Evolutionary conservation across 2,888 invertebrate genomes (phyloP).

Genomic region (Rhagonycha fulva): DNA sequence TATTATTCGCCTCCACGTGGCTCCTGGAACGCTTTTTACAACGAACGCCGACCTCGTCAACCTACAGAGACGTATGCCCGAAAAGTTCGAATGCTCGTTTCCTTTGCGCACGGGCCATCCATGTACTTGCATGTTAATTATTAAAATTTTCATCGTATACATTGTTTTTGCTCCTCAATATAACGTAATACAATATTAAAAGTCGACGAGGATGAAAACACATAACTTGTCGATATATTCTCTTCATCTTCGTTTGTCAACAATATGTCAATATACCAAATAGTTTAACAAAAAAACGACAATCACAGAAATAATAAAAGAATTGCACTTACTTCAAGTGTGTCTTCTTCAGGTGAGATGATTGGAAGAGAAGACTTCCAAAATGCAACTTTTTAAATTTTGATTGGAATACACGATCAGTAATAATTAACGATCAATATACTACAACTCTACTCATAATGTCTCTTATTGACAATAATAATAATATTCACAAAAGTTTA

Average conservation of each 20-base stretch:
- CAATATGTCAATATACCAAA: background rate
- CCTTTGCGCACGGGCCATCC: conserved; percentile 44
- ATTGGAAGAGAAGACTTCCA: background rate
- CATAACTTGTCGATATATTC: background rate
- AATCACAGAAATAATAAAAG: background rate
- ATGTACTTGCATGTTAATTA: conserved; percentile 18
- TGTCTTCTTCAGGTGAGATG: background rate
- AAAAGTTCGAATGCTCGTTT: conserved; percentile 47
- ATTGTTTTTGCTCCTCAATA: background rate
- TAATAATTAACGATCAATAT: background rate
- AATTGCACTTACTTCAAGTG: background rate
- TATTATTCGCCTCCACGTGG: conserved; percentile 60
- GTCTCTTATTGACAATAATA: background rate
- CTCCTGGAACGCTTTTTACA: conserved; percentile 53
- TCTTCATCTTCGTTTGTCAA: too few relatives aligned
- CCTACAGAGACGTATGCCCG: conserved; percentile 61
- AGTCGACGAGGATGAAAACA: background rate
- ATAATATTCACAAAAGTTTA: background rate
- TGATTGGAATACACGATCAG: background rate
- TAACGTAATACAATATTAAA: background rate
- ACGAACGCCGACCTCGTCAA: conserved; percentile 69
- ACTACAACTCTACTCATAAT: background rate
- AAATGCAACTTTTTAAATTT: background rate
- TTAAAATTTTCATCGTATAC: background rate
- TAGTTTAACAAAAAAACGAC: background rate